Conservation (phyloP, 2,113 vertebrate genomes). For the Pseudonaja textilis region DNA sequence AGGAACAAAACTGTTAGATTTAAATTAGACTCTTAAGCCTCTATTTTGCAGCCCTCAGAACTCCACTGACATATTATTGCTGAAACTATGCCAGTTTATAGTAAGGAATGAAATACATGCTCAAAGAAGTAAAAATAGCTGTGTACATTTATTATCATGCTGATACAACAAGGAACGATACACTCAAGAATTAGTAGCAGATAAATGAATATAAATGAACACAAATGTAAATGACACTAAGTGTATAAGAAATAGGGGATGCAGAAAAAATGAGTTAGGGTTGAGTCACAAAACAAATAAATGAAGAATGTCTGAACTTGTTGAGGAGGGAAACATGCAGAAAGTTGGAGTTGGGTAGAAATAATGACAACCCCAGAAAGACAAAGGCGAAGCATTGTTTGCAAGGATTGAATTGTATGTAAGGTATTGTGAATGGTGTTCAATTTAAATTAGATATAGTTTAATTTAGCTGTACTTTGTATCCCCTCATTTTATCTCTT, state of each 20-base stretch:
- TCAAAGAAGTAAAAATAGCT: neutral
- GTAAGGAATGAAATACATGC: neutral
- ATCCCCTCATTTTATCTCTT: neutral
- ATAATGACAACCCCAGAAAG: neutral
- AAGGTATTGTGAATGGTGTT: neutral
- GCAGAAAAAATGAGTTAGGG: neutral
- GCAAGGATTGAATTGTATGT: neutral
- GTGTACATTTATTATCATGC: neutral
- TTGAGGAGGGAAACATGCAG: neutral
- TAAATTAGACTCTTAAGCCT: neutral
- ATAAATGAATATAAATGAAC: neutral
- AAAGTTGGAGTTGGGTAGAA: neutral
- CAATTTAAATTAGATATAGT: neutral
- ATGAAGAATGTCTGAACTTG: neutral
- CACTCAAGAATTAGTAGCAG: neutral
- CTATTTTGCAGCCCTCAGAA: neutral
- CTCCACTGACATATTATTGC: neutral
- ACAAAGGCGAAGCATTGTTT: neutral
- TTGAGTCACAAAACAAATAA: neutral
- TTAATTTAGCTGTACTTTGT: neutral
- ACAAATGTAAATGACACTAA: neutral
- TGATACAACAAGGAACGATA: neutral
- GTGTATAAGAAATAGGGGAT: neutral
- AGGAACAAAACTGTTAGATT: no score
- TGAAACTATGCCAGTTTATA: neutral